Conservation (phyloP, 2,113 vertebrate species). For the Tupaia tana region DNA sequence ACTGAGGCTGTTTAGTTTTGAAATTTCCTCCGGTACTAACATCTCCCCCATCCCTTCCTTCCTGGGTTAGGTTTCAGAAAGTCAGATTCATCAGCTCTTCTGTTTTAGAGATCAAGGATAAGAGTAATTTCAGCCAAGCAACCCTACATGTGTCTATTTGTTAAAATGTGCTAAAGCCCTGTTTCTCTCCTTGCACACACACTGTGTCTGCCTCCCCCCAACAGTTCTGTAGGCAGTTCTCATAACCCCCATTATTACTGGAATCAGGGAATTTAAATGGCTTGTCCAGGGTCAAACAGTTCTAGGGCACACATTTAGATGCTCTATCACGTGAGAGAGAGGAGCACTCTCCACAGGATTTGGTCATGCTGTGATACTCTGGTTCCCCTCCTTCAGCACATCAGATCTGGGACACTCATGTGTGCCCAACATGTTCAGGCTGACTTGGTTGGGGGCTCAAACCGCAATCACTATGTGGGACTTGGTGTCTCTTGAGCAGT, state of each 20-base stretch:
- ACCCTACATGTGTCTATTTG: accelerated
- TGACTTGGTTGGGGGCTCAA: too few relatives aligned
- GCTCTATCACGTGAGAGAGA: too few relatives aligned
- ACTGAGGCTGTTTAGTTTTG: neutral
- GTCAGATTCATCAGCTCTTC: neutral
- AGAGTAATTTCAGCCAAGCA: neutral
- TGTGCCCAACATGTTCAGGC: too few relatives aligned
- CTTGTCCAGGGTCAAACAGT: neutral
- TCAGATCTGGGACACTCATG: too few relatives aligned
- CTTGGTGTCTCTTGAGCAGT: too few relatives aligned
- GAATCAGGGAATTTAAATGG: neutral
- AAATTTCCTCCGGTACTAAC: neutral
- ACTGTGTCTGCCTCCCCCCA: neutral
- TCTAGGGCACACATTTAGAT: neutral
- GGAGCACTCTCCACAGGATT: too few relatives aligned
- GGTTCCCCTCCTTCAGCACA: too few relatives aligned
- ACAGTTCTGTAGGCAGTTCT: neutral
- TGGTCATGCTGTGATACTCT: too few relatives aligned
- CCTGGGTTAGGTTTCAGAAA: neutral
- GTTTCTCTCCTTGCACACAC: accelerated
- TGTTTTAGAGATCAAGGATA: neutral
- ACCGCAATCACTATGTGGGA: too few relatives aligned
- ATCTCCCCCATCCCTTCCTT: too few relatives aligned
- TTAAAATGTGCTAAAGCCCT: neutral
- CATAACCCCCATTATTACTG: neutral